These are phyloP conservation scores for Heliconius melpomene DNA, from an alignment of 1,140 invertebrate genomes.

Conservation along the genomic window DNA sequence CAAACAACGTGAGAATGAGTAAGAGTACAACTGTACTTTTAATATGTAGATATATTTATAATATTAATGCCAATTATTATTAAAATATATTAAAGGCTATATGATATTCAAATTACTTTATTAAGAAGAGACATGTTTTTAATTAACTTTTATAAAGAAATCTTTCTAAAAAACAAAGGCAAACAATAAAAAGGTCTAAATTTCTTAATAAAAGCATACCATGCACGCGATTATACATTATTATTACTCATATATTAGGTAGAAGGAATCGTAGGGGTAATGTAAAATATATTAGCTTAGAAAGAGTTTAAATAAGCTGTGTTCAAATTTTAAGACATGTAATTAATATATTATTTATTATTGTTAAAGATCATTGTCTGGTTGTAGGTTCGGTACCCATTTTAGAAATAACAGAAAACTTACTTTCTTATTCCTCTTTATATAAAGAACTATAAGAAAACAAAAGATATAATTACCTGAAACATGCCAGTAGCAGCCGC, in stretches of 20 bases:
- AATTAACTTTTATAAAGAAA: too few relatives aligned
- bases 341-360: too few relatives aligned
- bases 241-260: neutral
- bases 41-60: neutral
- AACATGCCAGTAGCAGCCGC: conserved; percentile 78
- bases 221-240: neutral
- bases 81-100: neutral
- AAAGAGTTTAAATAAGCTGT: too few relatives aligned
- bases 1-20: conserved; percentile 72
- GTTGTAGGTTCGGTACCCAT: too few relatives aligned
- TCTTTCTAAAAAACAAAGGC: neutral
- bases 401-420: too few relatives aligned
- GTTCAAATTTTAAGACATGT: too few relatives aligned
- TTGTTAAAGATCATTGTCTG: too few relatives aligned
- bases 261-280: neutral
- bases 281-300: too few relatives aligned
- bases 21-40: conserved; percentile 60
- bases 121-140: neutral
- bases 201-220: neutral
- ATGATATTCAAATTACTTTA: neutral
- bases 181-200: neutral
- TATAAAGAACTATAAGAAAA: neutral
- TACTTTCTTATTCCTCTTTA: neutral
- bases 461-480: conserved; percentile 50
- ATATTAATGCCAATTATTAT: conserved; percentile 12